Conservation (phyloP, 2,888 invertebrate genomes). For the Palloptera scutellata region DNA sequence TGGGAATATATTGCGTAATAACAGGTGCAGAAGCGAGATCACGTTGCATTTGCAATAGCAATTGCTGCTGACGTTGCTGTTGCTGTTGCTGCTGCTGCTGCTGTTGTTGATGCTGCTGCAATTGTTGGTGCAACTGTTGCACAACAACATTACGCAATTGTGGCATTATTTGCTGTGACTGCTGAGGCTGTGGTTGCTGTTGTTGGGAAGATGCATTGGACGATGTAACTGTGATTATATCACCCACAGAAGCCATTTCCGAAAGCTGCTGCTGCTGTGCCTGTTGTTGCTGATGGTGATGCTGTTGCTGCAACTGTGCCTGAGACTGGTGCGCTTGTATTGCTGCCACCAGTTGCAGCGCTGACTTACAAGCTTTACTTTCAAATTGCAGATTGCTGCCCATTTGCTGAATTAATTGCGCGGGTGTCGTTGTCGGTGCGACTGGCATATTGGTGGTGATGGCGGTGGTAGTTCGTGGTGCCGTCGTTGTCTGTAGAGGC, state of each 20-base stretch:
- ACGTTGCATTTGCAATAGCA: constrained; percentile 55
- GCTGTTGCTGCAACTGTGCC: constrained; percentile 33
- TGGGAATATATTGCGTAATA: constrained; percentile 47
- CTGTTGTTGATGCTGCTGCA: constrained; percentile 42
- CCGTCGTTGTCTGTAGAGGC: neutral
- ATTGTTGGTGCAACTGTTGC: constrained; percentile 49
- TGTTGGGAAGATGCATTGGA: constrained; percentile 42
- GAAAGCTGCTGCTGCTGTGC: constrained; percentile 34
- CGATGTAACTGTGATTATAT: constrained; percentile 32
- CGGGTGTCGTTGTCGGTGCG: constrained; percentile 33
- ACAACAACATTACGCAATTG: constrained; percentile 42
- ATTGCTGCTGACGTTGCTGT: constrained; percentile 47
- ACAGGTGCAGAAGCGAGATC: constrained; percentile 49
- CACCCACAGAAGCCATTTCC: constrained; percentile 30
- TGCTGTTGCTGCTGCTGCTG: constrained; percentile 46
- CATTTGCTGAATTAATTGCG: constrained; percentile 15
- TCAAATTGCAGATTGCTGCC: neutral
- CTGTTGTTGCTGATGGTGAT: constrained; percentile 38
- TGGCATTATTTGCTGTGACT: constrained; percentile 43
- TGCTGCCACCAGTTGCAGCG: constrained; percentile 35
- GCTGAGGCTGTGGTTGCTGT: constrained; percentile 39
- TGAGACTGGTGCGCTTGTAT: constrained; percentile 37
- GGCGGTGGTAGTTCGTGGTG: constrained; percentile 25
- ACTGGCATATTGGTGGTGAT: constrained; percentile 30
- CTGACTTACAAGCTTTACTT: no score